Conservation (phyloP, 1,140 invertebrate species). For the Semibalanus balanoides region DNA sequence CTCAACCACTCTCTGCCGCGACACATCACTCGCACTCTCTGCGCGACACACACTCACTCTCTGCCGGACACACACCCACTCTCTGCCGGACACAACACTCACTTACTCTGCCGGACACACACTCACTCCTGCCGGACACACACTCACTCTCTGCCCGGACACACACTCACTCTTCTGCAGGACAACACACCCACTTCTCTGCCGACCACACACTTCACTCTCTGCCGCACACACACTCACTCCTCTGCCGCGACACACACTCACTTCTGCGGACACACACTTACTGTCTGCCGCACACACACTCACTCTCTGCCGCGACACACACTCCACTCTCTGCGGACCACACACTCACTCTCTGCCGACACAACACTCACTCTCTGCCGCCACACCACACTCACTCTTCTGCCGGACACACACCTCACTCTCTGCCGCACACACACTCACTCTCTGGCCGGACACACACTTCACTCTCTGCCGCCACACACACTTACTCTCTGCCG, state of each 20-base stretch:
- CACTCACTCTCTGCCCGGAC: not conserved
- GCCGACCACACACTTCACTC: not conserved
- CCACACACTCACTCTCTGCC: not conserved
- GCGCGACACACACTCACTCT: not conserved
- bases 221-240: not conserved
- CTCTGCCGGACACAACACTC: not conserved
- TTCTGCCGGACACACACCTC: not conserved
- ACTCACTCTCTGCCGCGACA: too few species aligned
- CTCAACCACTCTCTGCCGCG: not conserved
- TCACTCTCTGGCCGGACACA: not conserved
- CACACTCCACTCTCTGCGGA: not conserved
- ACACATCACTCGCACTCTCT: not conserved
- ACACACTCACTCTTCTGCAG: not conserved
- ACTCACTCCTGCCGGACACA: not conserved
- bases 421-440: not conserved
- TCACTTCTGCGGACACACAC: not conserved
- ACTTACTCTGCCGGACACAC: not conserved
- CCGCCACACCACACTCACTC: not conserved
- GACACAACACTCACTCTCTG: not conserved
- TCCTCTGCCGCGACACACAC: not conserved
- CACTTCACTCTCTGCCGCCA: too few species aligned
- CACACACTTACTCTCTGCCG: too few species aligned
- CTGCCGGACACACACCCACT: too few species aligned
- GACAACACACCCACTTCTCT: not conserved
- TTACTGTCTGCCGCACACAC: not conserved